Percentiles rank a stretch among this genome's conserved stretches.
Conservation (phyloP, 2,113 vertebrate species). For the Dascyllus trimaculatus region DNA sequence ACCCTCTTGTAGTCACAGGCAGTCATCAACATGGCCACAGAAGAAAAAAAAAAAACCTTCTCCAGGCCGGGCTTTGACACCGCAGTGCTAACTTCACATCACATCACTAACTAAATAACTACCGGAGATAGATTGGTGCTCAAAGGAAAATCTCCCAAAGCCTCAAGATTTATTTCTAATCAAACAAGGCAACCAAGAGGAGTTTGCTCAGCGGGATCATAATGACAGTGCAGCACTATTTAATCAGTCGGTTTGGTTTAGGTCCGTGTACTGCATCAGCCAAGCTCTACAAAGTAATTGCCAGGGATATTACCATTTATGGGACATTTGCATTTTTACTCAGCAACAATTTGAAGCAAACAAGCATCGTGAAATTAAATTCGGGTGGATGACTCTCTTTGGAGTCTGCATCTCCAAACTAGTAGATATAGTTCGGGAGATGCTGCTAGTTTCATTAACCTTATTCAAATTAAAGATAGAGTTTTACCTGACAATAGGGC, state of each 20-base stretch:
- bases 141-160: slow-evolving; percentile 75
- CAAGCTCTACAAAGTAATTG: slow-evolving; percentile 80
- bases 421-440: neutral
- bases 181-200: slow-evolving; percentile 82
- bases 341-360: slow-evolving; percentile 63
- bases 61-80: slow-evolving; percentile 34
- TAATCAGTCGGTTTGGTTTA: slow-evolving; percentile 81
- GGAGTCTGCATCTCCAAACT: slow-evolving; percentile 26
- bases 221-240: slow-evolving; percentile 75
- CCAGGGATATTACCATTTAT: slow-evolving; percentile 62
- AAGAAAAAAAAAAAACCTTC: slow-evolving; percentile 40
- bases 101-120: slow-evolving; percentile 70
- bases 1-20: slow-evolving; percentile 80
- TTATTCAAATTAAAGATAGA: neutral
- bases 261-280: slow-evolving; percentile 70
- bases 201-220: slow-evolving; percentile 71
- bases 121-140: slow-evolving; percentile 56
- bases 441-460: neutral
- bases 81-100: slow-evolving; percentile 48
- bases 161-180: slow-evolving; percentile 84
- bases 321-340: slow-evolving; percentile 68
- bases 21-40: slow-evolving; percentile 74
- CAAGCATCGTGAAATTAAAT: slow-evolving; percentile 55
- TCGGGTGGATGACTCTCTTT: slow-evolving; percentile 32
- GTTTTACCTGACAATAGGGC: neutral